Percentiles rank a stretch among this genome's conserved stretches.
phyloP scores from a whole-genome alignment of 1,140 invertebrate species.

The Brachionus angularis region DNA sequence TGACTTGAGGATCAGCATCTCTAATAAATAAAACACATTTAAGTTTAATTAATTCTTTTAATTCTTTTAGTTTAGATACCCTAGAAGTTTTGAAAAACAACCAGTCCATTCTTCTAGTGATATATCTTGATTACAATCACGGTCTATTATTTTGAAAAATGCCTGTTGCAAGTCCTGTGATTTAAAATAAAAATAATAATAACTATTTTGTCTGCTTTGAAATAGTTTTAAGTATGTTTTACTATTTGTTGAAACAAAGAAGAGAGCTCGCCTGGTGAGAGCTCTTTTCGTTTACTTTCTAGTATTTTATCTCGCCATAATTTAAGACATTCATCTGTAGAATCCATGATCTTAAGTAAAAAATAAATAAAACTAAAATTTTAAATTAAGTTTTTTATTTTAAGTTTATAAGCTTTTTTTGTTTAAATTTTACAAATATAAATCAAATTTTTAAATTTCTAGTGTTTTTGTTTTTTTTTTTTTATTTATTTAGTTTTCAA shows the following conservation, averaged over 20 bases:
- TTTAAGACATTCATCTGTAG: constrained; percentile 5
- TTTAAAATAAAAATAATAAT: too few relatives aligned
- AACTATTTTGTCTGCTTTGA: too few relatives aligned
- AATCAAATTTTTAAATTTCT: too few relatives aligned
- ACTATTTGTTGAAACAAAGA: constrained; percentile 10
- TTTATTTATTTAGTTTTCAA: too few relatives aligned
- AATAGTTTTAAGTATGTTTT: too few relatives aligned
- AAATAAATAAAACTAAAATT: too few relatives aligned
- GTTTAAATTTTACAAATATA: too few relatives aligned
- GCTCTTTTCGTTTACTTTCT: constrained; percentile 7
- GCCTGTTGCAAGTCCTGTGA: constrained; percentile 1
- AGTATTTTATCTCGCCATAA: constrained; percentile 8
- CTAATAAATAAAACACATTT: not conserved
- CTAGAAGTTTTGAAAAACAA: constrained; percentile 27
- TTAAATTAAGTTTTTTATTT: too few relatives aligned
- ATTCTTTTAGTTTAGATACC: not conserved
- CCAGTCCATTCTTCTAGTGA: constrained; percentile 42
- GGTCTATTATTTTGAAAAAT: constrained; percentile 33
- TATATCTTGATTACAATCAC: constrained; percentile 13
- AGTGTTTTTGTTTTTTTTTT: too few relatives aligned
- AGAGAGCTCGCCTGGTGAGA: constrained; percentile 1
- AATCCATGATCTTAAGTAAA: too few relatives aligned
- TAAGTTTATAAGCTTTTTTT: too few relatives aligned
- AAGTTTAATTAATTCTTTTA: not conserved
- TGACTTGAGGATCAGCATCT: constrained; percentile 22